These are phyloP conservation scores for chimpanzee (Pan troglodytes) DNA, from an alignment of 2,113 vertebrate genomes.

Conservation along the genomic window DNA sequence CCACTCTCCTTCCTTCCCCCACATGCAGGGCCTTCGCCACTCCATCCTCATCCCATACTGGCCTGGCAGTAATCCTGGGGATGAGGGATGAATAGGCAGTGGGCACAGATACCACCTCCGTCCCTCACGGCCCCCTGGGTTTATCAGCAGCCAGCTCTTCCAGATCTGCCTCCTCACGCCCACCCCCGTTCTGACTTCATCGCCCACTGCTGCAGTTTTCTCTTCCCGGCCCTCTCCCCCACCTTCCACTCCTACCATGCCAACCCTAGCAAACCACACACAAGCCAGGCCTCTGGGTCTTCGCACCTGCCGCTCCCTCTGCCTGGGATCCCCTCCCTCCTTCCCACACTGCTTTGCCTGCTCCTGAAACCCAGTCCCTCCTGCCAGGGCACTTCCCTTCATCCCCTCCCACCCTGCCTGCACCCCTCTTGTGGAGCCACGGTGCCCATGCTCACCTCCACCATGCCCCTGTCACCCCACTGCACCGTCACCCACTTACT, in stretches of 20 bases:
- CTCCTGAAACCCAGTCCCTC: background rate
- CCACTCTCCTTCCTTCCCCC: background rate
- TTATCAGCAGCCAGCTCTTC: background rate
- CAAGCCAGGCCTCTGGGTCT: background rate
- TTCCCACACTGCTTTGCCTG: too few relatives aligned
- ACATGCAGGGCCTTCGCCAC: background rate
- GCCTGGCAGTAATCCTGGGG: background rate
- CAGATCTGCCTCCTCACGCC: background rate
- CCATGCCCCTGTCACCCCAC: background rate
- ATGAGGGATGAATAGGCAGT: background rate
- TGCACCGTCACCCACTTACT: background rate
- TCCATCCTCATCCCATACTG: background rate
- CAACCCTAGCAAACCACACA: background rate
- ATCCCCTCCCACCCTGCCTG: accelerated
- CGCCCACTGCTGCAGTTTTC: background rate
- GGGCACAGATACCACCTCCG: background rate
- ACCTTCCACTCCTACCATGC: accelerated
- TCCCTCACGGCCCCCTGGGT: too few relatives aligned
- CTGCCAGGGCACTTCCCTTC: background rate
- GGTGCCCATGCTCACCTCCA: background rate
- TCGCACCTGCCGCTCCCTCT: background rate
- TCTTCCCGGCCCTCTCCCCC: background rate
- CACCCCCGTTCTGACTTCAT: background rate
- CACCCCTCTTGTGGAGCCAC: background rate
- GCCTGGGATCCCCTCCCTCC: background rate